phyloP scores from a whole-genome alignment of 37 sponge, comb jelly and placozoan species.

The Crambe crambe region DNA sequence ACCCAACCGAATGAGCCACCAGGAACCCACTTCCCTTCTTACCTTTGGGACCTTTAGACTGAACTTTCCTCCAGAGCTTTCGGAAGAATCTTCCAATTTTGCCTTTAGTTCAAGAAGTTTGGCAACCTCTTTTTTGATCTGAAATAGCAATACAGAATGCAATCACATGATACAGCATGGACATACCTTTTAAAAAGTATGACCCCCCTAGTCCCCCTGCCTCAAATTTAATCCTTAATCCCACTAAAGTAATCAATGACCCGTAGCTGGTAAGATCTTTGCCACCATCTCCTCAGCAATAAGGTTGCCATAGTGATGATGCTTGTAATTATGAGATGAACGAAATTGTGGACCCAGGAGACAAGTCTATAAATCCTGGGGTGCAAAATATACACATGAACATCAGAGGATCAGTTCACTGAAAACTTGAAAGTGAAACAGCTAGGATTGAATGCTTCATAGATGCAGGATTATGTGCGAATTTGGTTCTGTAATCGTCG shows the following conservation, averaged over 20 bases:
- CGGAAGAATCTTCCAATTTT: not conserved
- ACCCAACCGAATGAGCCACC: too few relatives aligned
- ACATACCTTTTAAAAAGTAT: too few relatives aligned
- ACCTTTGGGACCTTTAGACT: constrained; percentile 83
- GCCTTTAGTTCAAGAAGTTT: constrained; percentile 33
- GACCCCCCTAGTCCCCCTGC: not conserved
- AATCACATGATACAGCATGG: not conserved
- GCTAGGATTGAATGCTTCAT: too few relatives aligned
- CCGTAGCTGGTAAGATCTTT: constrained; percentile 7
- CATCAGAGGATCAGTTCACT: too few relatives aligned
- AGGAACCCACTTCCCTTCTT: too few relatives aligned
- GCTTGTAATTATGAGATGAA: too few relatives aligned
- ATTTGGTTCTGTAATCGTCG: constrained; percentile 90
- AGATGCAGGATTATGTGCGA: constrained; percentile 80
- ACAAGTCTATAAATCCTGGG: too few relatives aligned
- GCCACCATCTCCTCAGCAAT: constrained; percentile 18
- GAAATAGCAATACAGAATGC: not conserved
- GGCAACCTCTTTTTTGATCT: constrained; percentile 13
- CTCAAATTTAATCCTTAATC: not conserved
- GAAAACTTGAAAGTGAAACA: too few relatives aligned
- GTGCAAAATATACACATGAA: too few relatives aligned
- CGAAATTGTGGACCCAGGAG: too few relatives aligned
- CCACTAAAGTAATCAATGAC: constrained; percentile 4
- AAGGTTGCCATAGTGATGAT: constrained; percentile 53
- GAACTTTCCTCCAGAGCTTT: constrained; percentile 39